Base-by-base conservation (phyloP, 92 coral and sea anemone species). In the Epizoanthus stellaris region DNA sequence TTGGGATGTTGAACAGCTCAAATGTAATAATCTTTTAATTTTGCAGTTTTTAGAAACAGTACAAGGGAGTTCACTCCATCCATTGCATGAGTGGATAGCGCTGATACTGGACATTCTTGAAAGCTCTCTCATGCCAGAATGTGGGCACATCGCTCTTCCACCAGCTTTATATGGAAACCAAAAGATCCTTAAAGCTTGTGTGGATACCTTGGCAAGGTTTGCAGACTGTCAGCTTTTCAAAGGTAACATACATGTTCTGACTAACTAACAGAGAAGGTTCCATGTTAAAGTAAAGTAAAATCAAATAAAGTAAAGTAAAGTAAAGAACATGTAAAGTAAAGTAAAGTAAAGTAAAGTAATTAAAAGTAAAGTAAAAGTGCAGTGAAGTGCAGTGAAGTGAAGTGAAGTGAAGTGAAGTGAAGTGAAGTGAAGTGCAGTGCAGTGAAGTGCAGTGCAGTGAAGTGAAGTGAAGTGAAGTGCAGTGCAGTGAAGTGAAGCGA, bases 121-220 rank as follows among this genome's bases (percentile, higher is more conserved):
- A 16, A 62, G 83, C 30, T 79, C 71, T 4, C 19, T 79, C 49
- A 62, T 40, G 45, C 11, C 60, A 3, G 59, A 79, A 20, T 52
- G 49, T 47, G 49, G 21, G 16, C 58, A n/a, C 16, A 6, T 42
- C 6, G 20, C 83, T 17, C 43, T 58, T 12, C 70, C 58, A 38
- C n/a, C 43, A 62, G 16, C 59, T 62, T 79, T 16, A 40, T 62
- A 64, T 43, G 89, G 87, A 19, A 89, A 85, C 82, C 84, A 89
- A 61, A 89, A 81, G 72, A 69, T 89, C 10, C 84, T 89, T 63
- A 89, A 85, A 57, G 73, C 85, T 49, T 80, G 63, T 23, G 5
- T 89, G 56, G 92, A 73, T 47, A 65, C 84, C 52, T 61, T 89
- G 14, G 45, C 74, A 25, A 73, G 80, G 19, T 75, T 89, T 80